Base-by-base conservation (phyloP, 2,797 vertebrate species). In the Intellagama lesueurii region DNA sequence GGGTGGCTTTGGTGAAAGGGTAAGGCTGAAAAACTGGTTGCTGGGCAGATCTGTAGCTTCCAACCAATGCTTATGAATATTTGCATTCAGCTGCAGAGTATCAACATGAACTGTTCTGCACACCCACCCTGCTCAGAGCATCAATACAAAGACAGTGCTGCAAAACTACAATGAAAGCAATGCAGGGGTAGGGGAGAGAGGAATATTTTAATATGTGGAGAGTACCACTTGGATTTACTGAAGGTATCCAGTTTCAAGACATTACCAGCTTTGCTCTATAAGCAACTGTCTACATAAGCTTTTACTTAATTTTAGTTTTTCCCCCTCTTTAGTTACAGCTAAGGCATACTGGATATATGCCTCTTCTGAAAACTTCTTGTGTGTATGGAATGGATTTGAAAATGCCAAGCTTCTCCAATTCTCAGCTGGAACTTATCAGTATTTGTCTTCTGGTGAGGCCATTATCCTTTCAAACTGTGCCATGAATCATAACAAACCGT, bases 291-390 rank as follows among this genome's bases (percentile, higher is more conserved):
- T 93, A 60, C 88, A 85, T 84, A 78, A 81, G 88, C 92, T 94
- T 93, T 90, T 75, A 92, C 85, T 93, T 94, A 93, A 90, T 88
- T 73, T 87, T 93, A 89, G 87, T 94, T 94, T 95, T 95, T 78
- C 92, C 6, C 44, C 70, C 52, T 94, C 84, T 79, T 40, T 40
- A 85, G 89, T 35, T 92, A 90, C 91, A 93, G 81, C 87, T 94
- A 87, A 93, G 73, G 66, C 81, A 32, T 26, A 30, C 19, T 22
- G 86, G 88, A 91, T 66, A 81, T 60, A 93, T 92, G 92, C 92
- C 89, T 94, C 66, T 92, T 95, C 92, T 90, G 94, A 96, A 93
- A 94, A 93, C 85, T 75, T 90, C 92, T 93, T 88, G 79, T 89
- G 92, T 30, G n/a, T 66, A 75, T 92, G 89, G 22, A 81, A 93